phyloP scores from a whole-genome alignment of 2,888 invertebrate species.

The Pegoplata infirma region DNA sequence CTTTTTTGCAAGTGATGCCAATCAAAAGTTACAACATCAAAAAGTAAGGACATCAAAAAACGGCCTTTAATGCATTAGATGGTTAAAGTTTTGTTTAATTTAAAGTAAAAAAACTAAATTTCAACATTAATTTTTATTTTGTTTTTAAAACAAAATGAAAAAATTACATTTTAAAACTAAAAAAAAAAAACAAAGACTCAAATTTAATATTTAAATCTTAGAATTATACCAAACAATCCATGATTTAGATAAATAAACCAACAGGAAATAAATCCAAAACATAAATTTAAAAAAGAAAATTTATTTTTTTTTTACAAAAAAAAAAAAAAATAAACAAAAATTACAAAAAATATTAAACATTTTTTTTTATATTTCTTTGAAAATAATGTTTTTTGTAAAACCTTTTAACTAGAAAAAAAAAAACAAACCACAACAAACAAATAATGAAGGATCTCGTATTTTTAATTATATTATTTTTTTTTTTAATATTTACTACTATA shows the following conservation, averaged over 20 bases:
- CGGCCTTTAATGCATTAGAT: no score
- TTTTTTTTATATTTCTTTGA: constrained; percentile 37
- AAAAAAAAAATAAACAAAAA: background rate
- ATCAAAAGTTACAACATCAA: no score
- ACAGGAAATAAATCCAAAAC: constrained; percentile 7
- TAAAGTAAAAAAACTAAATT: constrained; percentile 16
- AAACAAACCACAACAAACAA: constrained; percentile 59
- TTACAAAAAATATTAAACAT: constrained; percentile 14
- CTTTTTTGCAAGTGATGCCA: no score
- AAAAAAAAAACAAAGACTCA: constrained; percentile 29
- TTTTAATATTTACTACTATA: constrained; percentile 56
- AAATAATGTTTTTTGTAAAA: constrained; percentile 58
- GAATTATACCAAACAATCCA: constrained; percentile 26
- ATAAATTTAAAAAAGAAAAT: constrained; percentile 35
- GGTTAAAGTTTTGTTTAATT: no score
- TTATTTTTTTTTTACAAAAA: constrained; percentile 30
- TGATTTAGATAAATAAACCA: background rate
- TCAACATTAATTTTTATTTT: constrained; percentile 22
- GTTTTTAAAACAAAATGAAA: constrained; percentile 29
- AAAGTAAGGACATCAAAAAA: no score
- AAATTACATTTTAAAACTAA: constrained; percentile 2
- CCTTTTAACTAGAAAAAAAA: constrained; percentile 33
- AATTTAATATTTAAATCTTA: constrained; percentile 49
- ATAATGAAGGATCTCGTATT: constrained; percentile 63
- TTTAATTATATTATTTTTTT: constrained; percentile 58